Percentiles rank a stretch among this genome's conserved stretches.
Conservation (phyloP, 2,113 vertebrate species). For the Periophthalmus modestus region DNA sequence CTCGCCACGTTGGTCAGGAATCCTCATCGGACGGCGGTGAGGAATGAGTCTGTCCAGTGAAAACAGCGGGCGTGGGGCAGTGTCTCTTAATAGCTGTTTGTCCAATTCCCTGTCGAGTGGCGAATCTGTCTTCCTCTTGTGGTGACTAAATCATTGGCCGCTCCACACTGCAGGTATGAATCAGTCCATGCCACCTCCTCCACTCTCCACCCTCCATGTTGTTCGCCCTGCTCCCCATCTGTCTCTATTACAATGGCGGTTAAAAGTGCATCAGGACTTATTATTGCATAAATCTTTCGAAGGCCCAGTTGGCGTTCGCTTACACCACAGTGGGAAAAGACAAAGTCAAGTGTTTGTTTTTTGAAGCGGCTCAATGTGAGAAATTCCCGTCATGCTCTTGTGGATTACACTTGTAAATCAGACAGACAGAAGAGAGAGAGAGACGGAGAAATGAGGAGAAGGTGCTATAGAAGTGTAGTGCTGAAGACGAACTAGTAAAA, state of each 20-base stretch:
- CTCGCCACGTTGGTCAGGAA: constrained; percentile 47
- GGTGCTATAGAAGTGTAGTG: constrained; percentile 8
- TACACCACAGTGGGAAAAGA: constrained; percentile 10
- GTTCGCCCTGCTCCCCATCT: constrained; percentile 57
- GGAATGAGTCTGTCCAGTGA: constrained; percentile 56
- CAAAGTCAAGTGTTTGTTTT: constrained; percentile 35
- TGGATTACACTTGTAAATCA: constrained; percentile 55
- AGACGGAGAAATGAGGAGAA: constrained; percentile 39
- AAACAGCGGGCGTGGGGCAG: constrained; percentile 28
- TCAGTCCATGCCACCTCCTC: constrained; percentile 64
- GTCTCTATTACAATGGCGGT: constrained; percentile 62
- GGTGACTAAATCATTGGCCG: constrained; percentile 56
- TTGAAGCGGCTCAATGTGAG: constrained; percentile 23
- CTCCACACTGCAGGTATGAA: constrained; percentile 58
- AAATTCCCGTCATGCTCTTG: constrained; percentile 27
- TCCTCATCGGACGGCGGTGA: constrained; percentile 43
- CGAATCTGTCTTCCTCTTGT: constrained; percentile 49
- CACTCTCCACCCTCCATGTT: constrained; percentile 42
- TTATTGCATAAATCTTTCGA: constrained; percentile 52
- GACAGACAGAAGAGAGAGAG: constrained; percentile 17
- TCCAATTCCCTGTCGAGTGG: constrained; percentile 46
- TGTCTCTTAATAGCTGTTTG: constrained; percentile 60
- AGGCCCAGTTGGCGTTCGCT: constrained; percentile 14
- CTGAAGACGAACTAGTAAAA: background rate
- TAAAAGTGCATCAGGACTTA: constrained; percentile 61